Base-by-base conservation (phyloP, 2,888 invertebrate genomes). In the Hoplodrina blanda region DNA sequence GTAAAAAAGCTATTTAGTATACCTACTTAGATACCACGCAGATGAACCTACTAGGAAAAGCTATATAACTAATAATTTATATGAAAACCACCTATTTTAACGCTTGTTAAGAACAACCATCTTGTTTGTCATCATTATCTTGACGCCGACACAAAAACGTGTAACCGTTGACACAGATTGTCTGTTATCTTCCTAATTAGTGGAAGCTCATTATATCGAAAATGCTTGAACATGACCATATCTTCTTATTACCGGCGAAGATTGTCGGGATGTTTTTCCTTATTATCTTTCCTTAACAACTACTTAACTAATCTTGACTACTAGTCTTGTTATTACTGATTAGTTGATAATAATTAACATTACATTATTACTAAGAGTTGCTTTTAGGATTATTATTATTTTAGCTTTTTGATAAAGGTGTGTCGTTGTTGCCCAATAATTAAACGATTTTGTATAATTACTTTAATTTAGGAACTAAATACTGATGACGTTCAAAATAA, bases 211-310 rank as follows among this genome's bases (percentile, higher is more conserved):
- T 68, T 74, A 60, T 53, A 60, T 66, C 20, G 53, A 60, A 77
- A 75, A 78, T 66, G 37, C 62, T 78, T 69, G 49, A 65, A 65
- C 69, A 37, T 37, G 50, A 20, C 55, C 59, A 25, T 69, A 62
- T 60, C 54, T 33, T 49, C 55, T 61, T 44, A 63, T 67, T 63
- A 62, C 20, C 6, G 10, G 33, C n/a, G 54, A 33, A 60, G 49
- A 41, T 60, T 77, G 44, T 49, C 13, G 11, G 5, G 11, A 53
- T 33, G 7, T 63, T 80, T 80, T 69, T 80, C 69, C 69, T 80
- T 46, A 50, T 56, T 37, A 30, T 56, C 5, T 61, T 73, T 54
- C 33, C 33, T 20, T 52, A 4, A 41, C 30, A 46, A 72, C 62
- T 20, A n/a, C 50, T 59, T 6, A 19, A 4, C 17, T 15, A 52